A percentile compares a stretch with the other conserved stretches of the same genome.
phyloP scores from a whole-genome alignment of 2,888 invertebrate species.

The Leptopilina myrica region DNA sequence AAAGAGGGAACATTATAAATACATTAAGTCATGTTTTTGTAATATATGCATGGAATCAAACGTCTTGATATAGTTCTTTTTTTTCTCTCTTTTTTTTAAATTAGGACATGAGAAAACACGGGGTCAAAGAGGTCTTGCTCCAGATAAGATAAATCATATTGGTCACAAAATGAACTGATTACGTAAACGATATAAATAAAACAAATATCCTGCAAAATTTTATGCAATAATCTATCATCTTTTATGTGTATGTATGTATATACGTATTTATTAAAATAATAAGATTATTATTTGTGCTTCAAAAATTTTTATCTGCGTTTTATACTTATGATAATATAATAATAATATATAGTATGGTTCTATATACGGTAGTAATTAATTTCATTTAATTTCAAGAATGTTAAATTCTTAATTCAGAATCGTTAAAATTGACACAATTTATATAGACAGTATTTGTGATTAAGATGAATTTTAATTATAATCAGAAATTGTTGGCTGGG shows the following conservation, averaged over 20 bases:
- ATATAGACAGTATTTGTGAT: too few relatives aligned
- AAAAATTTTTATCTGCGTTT: not conserved
- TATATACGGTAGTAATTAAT: too few relatives aligned
- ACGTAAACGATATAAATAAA: conserved; percentile 54
- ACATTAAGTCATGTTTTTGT: conserved; percentile 18
- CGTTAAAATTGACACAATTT: too few relatives aligned
- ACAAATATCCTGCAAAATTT: conserved; percentile 33
- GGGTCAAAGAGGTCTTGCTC: conserved; percentile 63
- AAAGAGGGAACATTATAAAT: not conserved
- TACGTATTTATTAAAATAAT: not conserved
- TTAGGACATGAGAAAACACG: conserved; percentile 65
- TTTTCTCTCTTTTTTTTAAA: conserved; percentile 63
- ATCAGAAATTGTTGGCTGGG: too few relatives aligned
- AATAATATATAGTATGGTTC: too few relatives aligned
- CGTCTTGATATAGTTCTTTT: conserved; percentile 41
- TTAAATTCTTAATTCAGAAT: too few relatives aligned
- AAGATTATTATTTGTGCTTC: not conserved
- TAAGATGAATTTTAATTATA: too few relatives aligned
- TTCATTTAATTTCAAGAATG: too few relatives aligned
- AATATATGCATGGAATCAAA: conserved; percentile 14
- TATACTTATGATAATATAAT: not conserved
- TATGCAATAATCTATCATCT: conserved; percentile 10
- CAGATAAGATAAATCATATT: conserved; percentile 66
- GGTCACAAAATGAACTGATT: conserved; percentile 61
- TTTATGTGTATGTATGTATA: not conserved